Evolutionary conservation across 2,797 vertebrate species (phyloP).

Genomic region (Siniperca obscura): DNA sequence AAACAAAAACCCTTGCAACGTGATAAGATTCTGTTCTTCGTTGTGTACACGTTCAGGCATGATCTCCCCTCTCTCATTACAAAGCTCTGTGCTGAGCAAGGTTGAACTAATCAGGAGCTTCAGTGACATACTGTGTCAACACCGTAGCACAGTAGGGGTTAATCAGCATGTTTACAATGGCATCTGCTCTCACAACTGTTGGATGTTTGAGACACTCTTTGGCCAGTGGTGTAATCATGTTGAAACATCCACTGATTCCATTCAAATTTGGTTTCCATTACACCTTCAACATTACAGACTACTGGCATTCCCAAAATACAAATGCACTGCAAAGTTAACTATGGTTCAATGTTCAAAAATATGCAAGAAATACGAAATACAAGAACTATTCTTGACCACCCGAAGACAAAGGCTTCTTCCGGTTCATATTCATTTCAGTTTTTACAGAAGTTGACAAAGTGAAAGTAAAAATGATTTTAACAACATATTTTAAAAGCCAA

Average conservation of each 20-base stretch:
- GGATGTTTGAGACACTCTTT: neutral
- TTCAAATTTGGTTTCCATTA: slow-evolving; percentile 22
- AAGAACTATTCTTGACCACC: neutral
- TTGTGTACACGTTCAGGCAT: slow-evolving; percentile 46
- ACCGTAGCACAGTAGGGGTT: slow-evolving; percentile 35
- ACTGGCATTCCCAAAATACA: neutral
- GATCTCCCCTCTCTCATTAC: slow-evolving; percentile 35
- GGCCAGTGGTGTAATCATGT: neutral
- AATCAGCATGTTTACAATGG: slow-evolving; percentile 56
- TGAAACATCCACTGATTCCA: slow-evolving; percentile 15
- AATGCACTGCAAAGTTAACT: neutral
- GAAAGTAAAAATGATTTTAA: neutral
- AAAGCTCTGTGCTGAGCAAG: slow-evolving; percentile 41
- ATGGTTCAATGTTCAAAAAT: neutral
- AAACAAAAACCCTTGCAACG: slow-evolving; percentile 31
- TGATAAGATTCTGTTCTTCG: slow-evolving; percentile 43
- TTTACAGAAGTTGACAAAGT: neutral
- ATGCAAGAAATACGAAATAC: neutral
- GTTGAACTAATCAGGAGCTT: slow-evolving; percentile 61
- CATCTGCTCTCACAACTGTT: slow-evolving; percentile 35
- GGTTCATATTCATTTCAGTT: neutral
- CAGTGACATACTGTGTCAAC: slow-evolving; percentile 62
- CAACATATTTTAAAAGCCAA: neutral
- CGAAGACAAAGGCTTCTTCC: neutral
- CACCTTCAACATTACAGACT: neutral